Base-by-base conservation (phyloP, 2,888 invertebrate genomes). In the Shargacucullia verbasci region DNA sequence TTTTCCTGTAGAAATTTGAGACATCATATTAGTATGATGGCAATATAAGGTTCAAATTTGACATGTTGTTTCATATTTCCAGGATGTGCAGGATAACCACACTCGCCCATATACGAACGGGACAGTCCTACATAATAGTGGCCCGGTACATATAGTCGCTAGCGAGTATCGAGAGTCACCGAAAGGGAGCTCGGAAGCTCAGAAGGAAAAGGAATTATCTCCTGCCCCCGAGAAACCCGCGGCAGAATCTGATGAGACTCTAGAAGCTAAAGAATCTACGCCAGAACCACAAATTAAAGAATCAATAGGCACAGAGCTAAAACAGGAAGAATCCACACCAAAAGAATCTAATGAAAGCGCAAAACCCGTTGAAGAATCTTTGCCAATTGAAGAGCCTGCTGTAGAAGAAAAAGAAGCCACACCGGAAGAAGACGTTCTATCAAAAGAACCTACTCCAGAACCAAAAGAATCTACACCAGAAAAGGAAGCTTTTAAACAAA, bases 31-130 rank as follows among this genome's bases (percentile, higher is more conserved):
- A 13, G 0, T 41, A 25, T 10, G 5, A 10, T 12, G 14, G 5
- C 13, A 45, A 10, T 8, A 2, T 3, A 27, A 52, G 11, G 29
- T 10, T 0, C 11, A 27, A n/a, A 12, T 10, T 15, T 43, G n/a
- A 57, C 25, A 9, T 0, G 25, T 9, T 14, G 1, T 37, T 49
- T 37, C 4, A 41, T 7, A 13, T 39, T 73, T 73, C 12, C 84
- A 92, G 92, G 92, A 92, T 75, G 82, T 82, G 81, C 93, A 91
- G 85, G 89, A 91, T 86, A 90, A 86, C 50, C 76, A 84, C 49
- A 78, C 90, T 83, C 92, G 90, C 72, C 90, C 92, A 0, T 90
- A 91, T 72, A 92, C 92, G 5, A 94, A 94, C 65, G 94, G 94
- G 38, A 90, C 89, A 59, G 82, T 94, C 20, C 70, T 90, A 35